Percentiles rank a stretch among this genome's conserved stretches.
Evolutionary conservation across 2,888 invertebrate genomes (phyloP).

Genomic region (Arge pagana): DNA sequence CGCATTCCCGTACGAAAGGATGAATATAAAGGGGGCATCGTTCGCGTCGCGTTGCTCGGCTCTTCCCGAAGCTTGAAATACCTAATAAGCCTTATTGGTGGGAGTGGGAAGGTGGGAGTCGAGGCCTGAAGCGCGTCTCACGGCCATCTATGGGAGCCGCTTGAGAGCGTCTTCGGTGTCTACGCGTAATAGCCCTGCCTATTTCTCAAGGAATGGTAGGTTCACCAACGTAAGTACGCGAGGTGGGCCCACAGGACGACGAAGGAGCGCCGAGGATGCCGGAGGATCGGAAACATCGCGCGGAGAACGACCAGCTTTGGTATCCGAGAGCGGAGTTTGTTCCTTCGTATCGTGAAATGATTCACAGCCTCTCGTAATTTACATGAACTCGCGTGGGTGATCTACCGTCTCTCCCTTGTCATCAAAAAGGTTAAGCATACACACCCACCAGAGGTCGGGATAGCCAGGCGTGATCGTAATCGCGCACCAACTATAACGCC

Average conservation of each 20-base stretch:
- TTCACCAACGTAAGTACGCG: constrained; percentile 31
- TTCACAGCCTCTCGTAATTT: constrained; percentile 58
- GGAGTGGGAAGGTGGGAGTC: constrained; percentile 48
- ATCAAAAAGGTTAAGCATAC: constrained; percentile 45
- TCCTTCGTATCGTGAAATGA: constrained; percentile 49
- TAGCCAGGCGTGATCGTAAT: constrained; percentile 23
- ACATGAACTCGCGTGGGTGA: constrained; percentile 55
- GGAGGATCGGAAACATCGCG: too few relatives aligned
- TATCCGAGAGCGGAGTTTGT: too few relatives aligned
- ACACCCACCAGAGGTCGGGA: constrained; percentile 51
- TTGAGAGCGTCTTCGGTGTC: constrained; percentile 23
- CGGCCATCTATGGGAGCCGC: constrained; percentile 52
- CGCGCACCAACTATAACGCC: constrained; percentile 5
- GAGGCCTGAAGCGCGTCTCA: constrained; percentile 53
- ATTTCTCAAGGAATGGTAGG: constrained; percentile 51
- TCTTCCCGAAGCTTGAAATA: constrained; percentile 28
- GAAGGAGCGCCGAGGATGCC: constrained; percentile 15
- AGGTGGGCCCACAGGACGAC: constrained; percentile 11
- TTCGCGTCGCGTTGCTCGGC: background rate
- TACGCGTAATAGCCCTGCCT: background rate
- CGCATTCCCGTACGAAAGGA: too few relatives aligned
- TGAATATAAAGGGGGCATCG: too few relatives aligned
- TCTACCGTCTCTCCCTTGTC: constrained; percentile 31
- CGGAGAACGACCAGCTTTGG: too few relatives aligned
- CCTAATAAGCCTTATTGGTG: constrained; percentile 46